Base-by-base conservation (phyloP, 2,888 invertebrate species). In the Lottia gigantea region DNA sequence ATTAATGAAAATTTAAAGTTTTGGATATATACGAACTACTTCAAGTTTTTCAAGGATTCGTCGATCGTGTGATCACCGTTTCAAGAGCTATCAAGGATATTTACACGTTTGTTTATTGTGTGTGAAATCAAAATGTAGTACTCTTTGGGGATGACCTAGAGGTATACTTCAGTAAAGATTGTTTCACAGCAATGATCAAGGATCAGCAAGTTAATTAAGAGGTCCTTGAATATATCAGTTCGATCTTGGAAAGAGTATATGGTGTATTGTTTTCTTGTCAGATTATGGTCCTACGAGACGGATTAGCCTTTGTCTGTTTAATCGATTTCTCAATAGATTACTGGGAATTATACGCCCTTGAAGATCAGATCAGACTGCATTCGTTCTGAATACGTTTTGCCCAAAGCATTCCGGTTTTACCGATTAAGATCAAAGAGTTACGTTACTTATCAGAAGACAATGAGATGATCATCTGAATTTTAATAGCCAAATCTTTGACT, bases 241-340 rank as follows among this genome's bases (percentile, higher is more conserved):
- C 55, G 23, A 55, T 55, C 55, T 55, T 23, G 23, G 23, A 55
- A 23, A 55, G 55, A 15, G 23, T 55, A 55, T 55, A 40, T 40
- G 40, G 11, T 40, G 40, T 40, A 40, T 40, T 40, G 40, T 40
- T 8, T 40, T 19, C 19, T 55, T 55, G 55, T 55, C 19, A 55
- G 55, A 55, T 55, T 55, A 55, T 23, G 12, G 19, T 23, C 19
- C 23, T 2, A 23, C 15, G 55, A 23, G 19, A 23, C 11, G 55
- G 55, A 55, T 55, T 55, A 55, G 55, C 14, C 19, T 23, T 55
- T 55, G 55, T 55, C 55, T 55, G 19, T 19, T 19, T 55, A 55
- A 55, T 55, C 55, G 55, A 55, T 55, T 55, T 55, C 15, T 55
- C 19, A 23, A 55, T 19, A 55, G 55, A 55, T 55, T 55, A 55